Evolutionary conservation across 2,113 vertebrate species (phyloP).

Genomic region (Barbus barbus): DNA sequence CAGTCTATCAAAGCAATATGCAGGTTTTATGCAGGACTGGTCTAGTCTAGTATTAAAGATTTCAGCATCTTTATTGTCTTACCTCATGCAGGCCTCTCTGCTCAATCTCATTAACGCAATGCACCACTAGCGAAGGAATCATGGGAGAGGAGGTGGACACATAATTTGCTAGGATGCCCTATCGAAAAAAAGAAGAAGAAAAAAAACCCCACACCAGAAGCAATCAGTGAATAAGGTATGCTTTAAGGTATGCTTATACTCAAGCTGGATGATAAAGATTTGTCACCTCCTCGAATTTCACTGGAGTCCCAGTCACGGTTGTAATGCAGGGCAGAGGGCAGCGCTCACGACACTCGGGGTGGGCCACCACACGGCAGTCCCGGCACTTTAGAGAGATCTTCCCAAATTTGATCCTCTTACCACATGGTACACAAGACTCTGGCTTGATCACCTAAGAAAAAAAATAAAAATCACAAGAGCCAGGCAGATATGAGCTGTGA

Average conservation of each 20-base stretch:
- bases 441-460: slow-evolving; percentile 92
- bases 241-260: no score
- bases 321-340: slow-evolving; percentile 95
- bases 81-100: slow-evolving; percentile 93
- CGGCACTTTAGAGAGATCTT: slow-evolving; percentile 92
- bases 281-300: slow-evolving; percentile 85
- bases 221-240: no score
- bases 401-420: slow-evolving; percentile 96
- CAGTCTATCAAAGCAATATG: slow-evolving; percentile 71
- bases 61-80: slow-evolving; percentile 49
- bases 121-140: slow-evolving; percentile 92
- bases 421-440: slow-evolving; percentile 93
- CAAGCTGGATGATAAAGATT: not conserved
- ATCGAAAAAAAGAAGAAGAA: no score
- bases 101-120: slow-evolving; percentile 95
- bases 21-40: not conserved
- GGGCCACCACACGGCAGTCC: slow-evolving; percentile 90
- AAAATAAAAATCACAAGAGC: not conserved
- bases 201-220: not conserved
- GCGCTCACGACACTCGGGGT: slow-evolving; percentile 91
- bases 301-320: slow-evolving; percentile 81
- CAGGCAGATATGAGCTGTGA: not conserved
- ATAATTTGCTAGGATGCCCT: slow-evolving; percentile 90
- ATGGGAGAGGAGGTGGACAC: slow-evolving; percentile 86
- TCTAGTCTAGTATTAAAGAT: not conserved